Evolutionary conservation across 2,113 vertebrate genomes (phyloP), one percentile per base, ranked within the genome.

Genomic region (Orthochromis malagaraziensis): DNA sequence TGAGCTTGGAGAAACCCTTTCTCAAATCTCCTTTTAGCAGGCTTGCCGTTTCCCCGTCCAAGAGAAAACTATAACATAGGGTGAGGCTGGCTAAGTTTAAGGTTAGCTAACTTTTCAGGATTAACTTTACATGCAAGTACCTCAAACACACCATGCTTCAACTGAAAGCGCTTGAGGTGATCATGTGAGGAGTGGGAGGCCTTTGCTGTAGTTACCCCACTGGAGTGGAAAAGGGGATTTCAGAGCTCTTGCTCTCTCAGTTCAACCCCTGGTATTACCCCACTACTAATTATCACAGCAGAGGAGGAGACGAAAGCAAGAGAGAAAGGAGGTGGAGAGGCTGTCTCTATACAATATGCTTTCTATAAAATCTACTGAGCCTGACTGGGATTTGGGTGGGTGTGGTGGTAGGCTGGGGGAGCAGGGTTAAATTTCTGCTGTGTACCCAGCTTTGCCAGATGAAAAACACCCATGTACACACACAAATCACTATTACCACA

Each of bases 281-380:
- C 89, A 84, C 93, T 93, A 83, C 92, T 93, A 95, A 95, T 95
- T 94, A 95, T 95, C 94, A 88, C 89, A 88, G 89, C 83, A 91
- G 91, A 91, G 83, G 81, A 89, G 88, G 65, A 87, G 86, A 90
- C 19, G 83, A 79, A 88, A 86, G 84, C 82, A 70, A 55, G 49
- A 79, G 55, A 87, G 68, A 79, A 58, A 88, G 45, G 77, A 82
- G 82, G 83, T 80, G 70, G 87, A 82, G 70, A 89, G 81, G 84
- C 79, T 31, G 85, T 87, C 51, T 84, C 87, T 82, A 79, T 53
- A 82, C 90, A 93, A 93, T 94, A 92, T 94, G 94, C 92, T 95
- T 96, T 94, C 93, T 92, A 94, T 94, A 92, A 94, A 94, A 81
- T 79, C 86, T 53, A 35, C 79, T 8, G 17, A 80, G 88, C 77